Evolutionary conservation across 2,797 vertebrate genomes (phyloP), one percentile per base, ranked within the genome.

Genomic region (Eulemur albifrons): DNA sequence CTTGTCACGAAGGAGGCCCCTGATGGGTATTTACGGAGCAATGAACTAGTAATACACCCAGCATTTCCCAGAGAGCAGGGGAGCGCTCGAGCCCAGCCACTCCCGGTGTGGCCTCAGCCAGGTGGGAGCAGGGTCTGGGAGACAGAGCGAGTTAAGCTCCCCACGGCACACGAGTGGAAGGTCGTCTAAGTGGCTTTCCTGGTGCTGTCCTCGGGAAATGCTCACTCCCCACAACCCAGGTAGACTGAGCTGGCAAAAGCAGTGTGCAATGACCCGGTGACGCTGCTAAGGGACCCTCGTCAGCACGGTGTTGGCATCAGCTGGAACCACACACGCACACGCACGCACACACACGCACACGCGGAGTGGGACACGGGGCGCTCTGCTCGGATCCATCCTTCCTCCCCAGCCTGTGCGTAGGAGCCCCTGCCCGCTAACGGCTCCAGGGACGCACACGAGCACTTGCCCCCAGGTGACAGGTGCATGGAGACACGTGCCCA

Each of bases 401-500:
- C 45, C 30, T 23, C 35, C 38, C 15, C 17, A 27, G 38, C 32
- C 25, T 14, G 9, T 9, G 5, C 0, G 17, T 5, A 1, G 15
- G n/a, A 84, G 48, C 50, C 23, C 48, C 27, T 2, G 23, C 32
- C 73, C 6, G 11, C 3, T 21, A 5, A 0, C 3, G 59, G 35
- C 18, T 10, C 79, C 13, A 40, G 17, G 8, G 70, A 18, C 0
- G 11, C 85, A 43, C 21, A 13, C 4, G 3, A 52, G 14, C 61
- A 14, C 30, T 6, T 0, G 27, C 4, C 23, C 57, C 17, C 38
- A 17, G 10, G 30, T 1, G 57, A 35, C 18, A 6, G 4, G 3
- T 7, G 13, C 15, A 2, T 0, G 0, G 11, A 15, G 13, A 4
- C 35, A 8, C 0, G 0, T 40, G 30, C 43, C 12, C 21, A 27